phyloP scores from a whole-genome alignment of 2,797 vertebrate species.

The Phalanger gymnotis region DNA sequence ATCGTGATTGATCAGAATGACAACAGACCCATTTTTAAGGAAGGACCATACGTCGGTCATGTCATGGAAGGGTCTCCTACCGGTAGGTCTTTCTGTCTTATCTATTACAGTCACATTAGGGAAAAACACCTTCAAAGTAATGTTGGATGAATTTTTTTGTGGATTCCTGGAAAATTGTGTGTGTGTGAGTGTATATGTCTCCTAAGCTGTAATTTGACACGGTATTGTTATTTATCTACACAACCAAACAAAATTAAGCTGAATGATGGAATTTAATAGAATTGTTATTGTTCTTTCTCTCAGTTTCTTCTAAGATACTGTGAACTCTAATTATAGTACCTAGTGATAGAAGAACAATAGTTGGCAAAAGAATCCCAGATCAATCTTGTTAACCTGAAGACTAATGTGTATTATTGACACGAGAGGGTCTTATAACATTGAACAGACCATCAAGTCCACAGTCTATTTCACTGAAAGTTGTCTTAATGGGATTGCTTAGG shows the following conservation, averaged over 20 bases:
- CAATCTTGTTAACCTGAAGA: background rate
- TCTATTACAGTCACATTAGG: background rate
- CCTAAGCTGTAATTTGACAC: background rate
- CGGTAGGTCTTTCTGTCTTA: constrained; percentile 83
- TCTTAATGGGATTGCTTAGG: background rate
- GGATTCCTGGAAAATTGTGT: background rate
- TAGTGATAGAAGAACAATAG: background rate
- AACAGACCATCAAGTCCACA: background rate
- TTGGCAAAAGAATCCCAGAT: background rate
- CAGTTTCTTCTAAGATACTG: background rate
- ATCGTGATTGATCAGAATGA: constrained; percentile 97
- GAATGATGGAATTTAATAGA: background rate
- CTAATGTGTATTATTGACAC: background rate
- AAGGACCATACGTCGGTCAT: constrained; percentile 93
- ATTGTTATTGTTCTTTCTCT: background rate
- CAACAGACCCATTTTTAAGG: constrained; percentile 95
- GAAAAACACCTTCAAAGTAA: background rate
- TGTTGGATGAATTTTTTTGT: background rate
- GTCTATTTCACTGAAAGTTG: background rate
- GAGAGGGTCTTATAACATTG: background rate
- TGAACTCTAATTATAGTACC: background rate
- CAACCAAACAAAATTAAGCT: background rate
- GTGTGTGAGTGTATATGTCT: background rate
- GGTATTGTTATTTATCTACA: background rate
- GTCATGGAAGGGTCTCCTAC: constrained; percentile 97